phyloP scores from a whole-genome alignment of 2,113 vertebrate genomes.

The Heterochromis multidens region DNA sequence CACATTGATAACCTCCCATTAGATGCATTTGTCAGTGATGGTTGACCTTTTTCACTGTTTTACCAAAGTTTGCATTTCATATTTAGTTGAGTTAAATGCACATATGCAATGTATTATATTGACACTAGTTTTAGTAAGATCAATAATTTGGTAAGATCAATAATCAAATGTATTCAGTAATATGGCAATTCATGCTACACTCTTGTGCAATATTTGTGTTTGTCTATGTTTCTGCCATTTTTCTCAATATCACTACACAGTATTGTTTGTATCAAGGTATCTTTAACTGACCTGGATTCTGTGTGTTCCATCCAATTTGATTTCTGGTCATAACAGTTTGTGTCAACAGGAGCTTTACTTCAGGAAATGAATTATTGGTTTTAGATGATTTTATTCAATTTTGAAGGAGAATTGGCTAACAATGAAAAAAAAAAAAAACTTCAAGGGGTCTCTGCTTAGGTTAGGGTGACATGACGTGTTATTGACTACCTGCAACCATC shows the following conservation, averaged over 20 bases:
- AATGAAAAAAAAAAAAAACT: background rate
- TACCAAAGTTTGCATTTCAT: background rate
- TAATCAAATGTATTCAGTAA: background rate
- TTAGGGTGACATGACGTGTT: background rate
- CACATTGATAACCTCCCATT: background rate
- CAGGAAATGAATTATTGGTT: background rate
- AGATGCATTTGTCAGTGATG: background rate
- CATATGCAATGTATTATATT: background rate
- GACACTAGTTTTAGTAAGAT: background rate
- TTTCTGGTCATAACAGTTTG: background rate
- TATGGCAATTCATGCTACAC: background rate
- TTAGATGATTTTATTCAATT: slow-evolving; percentile 21
- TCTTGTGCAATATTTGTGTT: background rate
- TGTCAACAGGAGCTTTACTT: background rate
- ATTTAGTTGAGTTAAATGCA: background rate
- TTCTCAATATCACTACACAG: background rate
- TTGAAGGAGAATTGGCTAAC: background rate
- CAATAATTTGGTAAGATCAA: fast-evolving
- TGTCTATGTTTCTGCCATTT: background rate
- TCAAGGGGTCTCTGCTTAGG: background rate
- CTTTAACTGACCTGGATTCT: background rate
- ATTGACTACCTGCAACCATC: background rate
- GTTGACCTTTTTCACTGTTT: background rate
- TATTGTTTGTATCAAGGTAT: background rate
- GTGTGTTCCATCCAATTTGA: background rate